Evolutionary conservation across 2,888 invertebrate genomes (phyloP).

Genomic region (Polydrusus cervinus): DNA sequence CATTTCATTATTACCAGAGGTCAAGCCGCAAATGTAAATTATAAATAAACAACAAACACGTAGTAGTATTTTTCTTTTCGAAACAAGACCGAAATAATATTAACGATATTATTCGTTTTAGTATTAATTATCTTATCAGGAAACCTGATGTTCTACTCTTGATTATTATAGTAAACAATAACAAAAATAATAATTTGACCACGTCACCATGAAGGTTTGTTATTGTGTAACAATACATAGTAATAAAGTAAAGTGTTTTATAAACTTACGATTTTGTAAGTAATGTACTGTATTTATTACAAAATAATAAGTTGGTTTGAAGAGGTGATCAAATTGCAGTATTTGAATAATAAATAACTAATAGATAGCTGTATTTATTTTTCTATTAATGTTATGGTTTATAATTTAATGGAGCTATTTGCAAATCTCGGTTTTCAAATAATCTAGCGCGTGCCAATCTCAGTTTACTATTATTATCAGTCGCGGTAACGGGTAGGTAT

Average conservation of each 20-base stretch:
- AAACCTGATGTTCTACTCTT: constrained; percentile 8
- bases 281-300: background rate
- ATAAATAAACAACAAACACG: background rate
- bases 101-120: background rate
- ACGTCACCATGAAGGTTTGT: constrained; percentile 18
- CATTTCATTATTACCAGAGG: background rate
- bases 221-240: constrained; percentile 8
- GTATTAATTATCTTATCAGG: constrained; percentile 25
- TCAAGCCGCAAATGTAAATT: background rate
- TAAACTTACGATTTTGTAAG: background rate
- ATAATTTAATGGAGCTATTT: no score
- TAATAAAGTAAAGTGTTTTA: no score
- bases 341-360: no score
- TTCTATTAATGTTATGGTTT: no score
- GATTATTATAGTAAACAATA: constrained; percentile 18
- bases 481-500: no score
- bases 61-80: constrained; percentile 1
- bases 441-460: no score
- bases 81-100: constrained; percentile 14
- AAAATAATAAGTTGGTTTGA: background rate
- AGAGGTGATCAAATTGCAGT: background rate
- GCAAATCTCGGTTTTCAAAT: no score
- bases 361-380: no score
- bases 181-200: background rate
- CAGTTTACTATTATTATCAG: no score